Conservation (phyloP, 2,113 vertebrate genomes). For the human (Homo sapiens) region GRCh38 chr16:48153501-48154000, state of each 20-base stretch:
- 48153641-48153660: background rate
- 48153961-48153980: slow-evolving; percentile 56
- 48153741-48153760: slow-evolving; percentile 5
- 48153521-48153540: background rate
- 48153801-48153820: slow-evolving; percentile 39
- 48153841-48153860: slow-evolving; percentile 67
- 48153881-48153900: slow-evolving; percentile 45
- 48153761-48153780: slow-evolving; percentile 53
- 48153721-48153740: slow-evolving; percentile 43
- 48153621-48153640: background rate
- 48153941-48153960: background rate
- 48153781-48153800: slow-evolving; percentile 62
- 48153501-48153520: background rate
- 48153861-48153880: slow-evolving; percentile 71
- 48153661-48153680: background rate
- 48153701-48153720: background rate
- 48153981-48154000: slow-evolving; percentile 44
- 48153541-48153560: background rate
- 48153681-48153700: background rate
- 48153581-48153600: background rate
- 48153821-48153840: slow-evolving; percentile 48
- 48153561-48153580: background rate
- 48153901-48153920: slow-evolving; percentile 66
- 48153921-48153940: slow-evolving; percentile 68
- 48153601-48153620: background rate